Evolutionary conservation across 2,888 invertebrate species (phyloP).

Genomic region (Pandemis heparana): DNA sequence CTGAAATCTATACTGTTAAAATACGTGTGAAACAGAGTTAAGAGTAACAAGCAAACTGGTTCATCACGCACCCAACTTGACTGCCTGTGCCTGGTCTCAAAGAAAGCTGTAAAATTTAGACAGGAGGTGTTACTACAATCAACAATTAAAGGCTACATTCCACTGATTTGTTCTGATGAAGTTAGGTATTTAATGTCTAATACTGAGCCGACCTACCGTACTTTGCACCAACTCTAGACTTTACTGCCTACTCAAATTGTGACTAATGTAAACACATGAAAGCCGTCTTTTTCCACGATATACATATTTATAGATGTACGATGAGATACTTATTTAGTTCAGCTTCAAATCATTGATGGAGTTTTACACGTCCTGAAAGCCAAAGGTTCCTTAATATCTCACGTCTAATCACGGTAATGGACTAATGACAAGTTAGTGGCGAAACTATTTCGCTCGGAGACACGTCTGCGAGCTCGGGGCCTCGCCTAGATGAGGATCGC

Average conservation of each 20-base stretch:
- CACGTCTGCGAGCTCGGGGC: slow-evolving; percentile 56
- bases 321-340: neutral
- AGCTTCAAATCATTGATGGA: neutral
- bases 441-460: slow-evolving; percentile 57
- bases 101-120: neutral
- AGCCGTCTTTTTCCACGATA: neutral
- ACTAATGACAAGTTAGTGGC: slow-evolving; percentile 73
- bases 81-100: neutral
- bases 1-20: neutral
- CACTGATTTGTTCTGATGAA: neutral
- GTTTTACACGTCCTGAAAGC: slow-evolving; percentile 11
- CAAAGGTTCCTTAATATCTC: slow-evolving; percentile 34
- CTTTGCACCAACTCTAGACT: neutral
- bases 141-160: neutral
- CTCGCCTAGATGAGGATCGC: slow-evolving; percentile 50
- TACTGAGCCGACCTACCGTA: neutral
- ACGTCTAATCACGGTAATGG: slow-evolving; percentile 78
- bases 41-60: slow-evolving; percentile 7
- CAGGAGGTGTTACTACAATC: neutral
- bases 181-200: neutral
- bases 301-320: neutral
- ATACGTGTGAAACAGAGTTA: neutral
- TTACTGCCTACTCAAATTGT: neutral
- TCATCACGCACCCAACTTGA: neutral
- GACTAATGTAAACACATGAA: neutral